phyloP scores from a whole-genome alignment of 23 tunicate species.

The Clavelina lepadiformis region DNA sequence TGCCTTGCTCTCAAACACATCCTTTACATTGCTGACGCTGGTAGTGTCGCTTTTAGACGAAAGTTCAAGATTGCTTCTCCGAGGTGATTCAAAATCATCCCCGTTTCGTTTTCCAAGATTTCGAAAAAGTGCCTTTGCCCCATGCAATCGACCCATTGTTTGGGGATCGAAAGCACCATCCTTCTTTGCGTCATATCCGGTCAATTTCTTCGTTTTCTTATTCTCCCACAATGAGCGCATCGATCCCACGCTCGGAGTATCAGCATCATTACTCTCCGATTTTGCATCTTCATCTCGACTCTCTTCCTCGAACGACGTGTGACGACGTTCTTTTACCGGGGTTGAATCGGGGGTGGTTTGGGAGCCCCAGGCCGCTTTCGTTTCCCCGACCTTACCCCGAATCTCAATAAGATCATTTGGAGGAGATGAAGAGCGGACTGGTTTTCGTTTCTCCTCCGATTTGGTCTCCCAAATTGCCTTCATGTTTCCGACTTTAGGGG shows the following conservation, averaged over 20 bases:
- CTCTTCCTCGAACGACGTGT: slow-evolving; percentile 14
- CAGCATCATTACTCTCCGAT: slow-evolving; percentile 1
- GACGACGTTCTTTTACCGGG: slow-evolving; percentile 6
- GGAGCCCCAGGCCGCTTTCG: slow-evolving; percentile 6
- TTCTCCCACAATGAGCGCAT: slow-evolving; percentile 70
- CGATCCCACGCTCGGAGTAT: slow-evolving; percentile 37
- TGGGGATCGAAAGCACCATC: slow-evolving; percentile 45
- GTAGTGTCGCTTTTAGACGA: background rate
- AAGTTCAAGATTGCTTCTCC: background rate
- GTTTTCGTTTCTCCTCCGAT: slow-evolving; percentile 2
- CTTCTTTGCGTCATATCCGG: slow-evolving; percentile 20
- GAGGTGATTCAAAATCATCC: background rate
- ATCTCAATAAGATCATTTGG: background rate
- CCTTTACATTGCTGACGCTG: slow-evolving; percentile 7
- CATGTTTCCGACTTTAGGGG: slow-evolving; percentile 37
- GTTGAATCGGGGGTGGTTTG: background rate
- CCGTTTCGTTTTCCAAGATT: slow-evolving; percentile 39
- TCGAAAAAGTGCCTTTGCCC: slow-evolving; percentile 83
- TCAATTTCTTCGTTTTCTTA: slow-evolving; percentile 9
- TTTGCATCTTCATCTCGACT: background rate
- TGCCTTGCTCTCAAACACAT: slow-evolving; percentile 20
- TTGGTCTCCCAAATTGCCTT: slow-evolving; percentile 69
- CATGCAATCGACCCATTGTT: slow-evolving; percentile 58
- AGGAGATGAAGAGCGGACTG: background rate
- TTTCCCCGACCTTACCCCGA: slow-evolving; percentile 1